Base-by-base conservation (phyloP, 2,113 vertebrate genomes). In the Oplegnathus fasciatus region DNA sequence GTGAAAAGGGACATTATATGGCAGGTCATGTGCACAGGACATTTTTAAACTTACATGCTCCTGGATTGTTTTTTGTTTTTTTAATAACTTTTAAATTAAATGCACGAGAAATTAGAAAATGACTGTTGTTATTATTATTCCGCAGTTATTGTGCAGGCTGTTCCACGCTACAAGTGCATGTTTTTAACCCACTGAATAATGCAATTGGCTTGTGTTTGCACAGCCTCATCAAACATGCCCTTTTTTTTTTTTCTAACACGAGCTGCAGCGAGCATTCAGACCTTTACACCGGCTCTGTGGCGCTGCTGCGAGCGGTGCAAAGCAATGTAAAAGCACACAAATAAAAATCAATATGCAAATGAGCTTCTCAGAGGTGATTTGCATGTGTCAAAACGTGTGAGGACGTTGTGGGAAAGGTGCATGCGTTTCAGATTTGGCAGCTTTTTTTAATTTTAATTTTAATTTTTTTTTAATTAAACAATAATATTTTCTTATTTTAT, bases 221-320 rank as follows among this genome's bases (percentile, higher is more conserved):
- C 76, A 78, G 83, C 86, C 91, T 93, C 88, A 93, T 93, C 85
- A 91, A 92, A 93, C 94, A 92, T 91, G 88, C 90, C 64, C 88
- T 90, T 93, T 95, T 91, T 90, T 85, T 77, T 13, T 13, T 15
- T 4, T 46, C 34, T 61, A 65, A 68, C 76, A 30, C 77, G 68
- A 76, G 34, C 83, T 85, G 90, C 84, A 90, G n/a, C 32, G 78
- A 74, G 80, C 80, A 52, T 70, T 77, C 80, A 83, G 85, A 85
- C 73, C 78, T 83, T 68, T 64, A 66, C 74, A 78, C 48, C 32
- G 78, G 79, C 87, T 68, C 28, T 50, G 71, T 88, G 71, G 78
- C 85, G 67, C 69, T 37, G 42, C 78, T 78, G 88, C 83, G 74
- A 75, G 68, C 85, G 48, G 67, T 85, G 78, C 75, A 81, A 83